These are phyloP conservation scores for Naso thynnoides DNA, from an alignment of 2,797 vertebrate species.

Conservation along the genomic window DNA sequence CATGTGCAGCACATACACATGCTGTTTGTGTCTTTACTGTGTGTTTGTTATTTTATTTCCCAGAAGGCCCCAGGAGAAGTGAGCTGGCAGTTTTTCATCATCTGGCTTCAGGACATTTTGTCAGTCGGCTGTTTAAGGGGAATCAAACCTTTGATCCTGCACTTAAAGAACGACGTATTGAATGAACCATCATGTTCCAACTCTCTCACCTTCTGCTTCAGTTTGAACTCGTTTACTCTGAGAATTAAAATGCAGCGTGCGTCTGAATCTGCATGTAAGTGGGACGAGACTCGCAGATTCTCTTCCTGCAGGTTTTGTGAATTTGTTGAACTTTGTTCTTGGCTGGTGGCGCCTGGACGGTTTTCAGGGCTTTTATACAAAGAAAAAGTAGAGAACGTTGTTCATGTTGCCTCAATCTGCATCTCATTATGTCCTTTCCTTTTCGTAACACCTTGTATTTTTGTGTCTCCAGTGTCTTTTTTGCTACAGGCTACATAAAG, in stretches of 20 bases:
- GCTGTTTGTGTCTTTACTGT: not conserved
- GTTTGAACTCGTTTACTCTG: not conserved
- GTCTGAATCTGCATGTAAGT: not conserved
- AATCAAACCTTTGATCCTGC: slow-evolving; percentile 19
- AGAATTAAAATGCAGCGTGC: not conserved
- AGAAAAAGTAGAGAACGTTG: not conserved
- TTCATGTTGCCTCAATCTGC: not conserved
- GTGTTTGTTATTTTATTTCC: slow-evolving; percentile 16
- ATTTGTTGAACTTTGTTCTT: not conserved
- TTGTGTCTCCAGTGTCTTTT: not conserved
- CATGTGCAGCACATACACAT: not conserved
- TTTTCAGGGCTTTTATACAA: not conserved
- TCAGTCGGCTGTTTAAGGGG: not conserved
- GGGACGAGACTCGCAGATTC: not conserved
- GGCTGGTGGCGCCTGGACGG: not conserved
- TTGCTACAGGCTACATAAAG: not conserved
- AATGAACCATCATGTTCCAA: not conserved
- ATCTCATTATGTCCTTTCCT: no score
- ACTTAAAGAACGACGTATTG: not conserved
- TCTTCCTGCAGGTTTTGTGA: slow-evolving; percentile 6
- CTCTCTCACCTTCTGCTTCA: not conserved
- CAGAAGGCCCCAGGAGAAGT: slow-evolving; percentile 12
- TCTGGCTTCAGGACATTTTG: slow-evolving; percentile 22
- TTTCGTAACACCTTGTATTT: not conserved
- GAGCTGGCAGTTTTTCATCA: slow-evolving; percentile 34